Percentiles rank a stretch among this genome's conserved stretches.
Evolutionary conservation across 2,888 invertebrate genomes (phyloP).

Genomic region (Ornithoptera alexandrae): DNA sequence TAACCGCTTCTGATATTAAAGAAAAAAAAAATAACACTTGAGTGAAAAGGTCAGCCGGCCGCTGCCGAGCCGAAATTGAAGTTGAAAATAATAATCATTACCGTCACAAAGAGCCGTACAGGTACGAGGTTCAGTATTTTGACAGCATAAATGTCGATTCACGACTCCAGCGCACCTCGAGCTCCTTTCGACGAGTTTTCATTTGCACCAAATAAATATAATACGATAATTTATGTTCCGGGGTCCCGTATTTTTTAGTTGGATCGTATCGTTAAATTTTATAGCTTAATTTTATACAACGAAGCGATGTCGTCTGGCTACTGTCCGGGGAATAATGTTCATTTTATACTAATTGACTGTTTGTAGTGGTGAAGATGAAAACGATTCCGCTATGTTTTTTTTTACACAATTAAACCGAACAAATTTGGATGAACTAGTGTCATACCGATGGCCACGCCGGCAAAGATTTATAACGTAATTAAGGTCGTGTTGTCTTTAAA

Average conservation of each 20-base stretch:
- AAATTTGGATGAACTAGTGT: conserved; percentile 41
- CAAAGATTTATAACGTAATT: conserved; percentile 39
- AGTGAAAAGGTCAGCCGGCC: conserved; percentile 74
- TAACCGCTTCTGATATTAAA: conserved; percentile 65
- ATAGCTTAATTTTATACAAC: conserved; percentile 62
- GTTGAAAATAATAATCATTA: conserved; percentile 70
- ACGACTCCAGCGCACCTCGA: conserved; percentile 35
- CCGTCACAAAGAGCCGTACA: conserved; percentile 52
- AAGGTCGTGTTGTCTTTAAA: conserved; percentile 41
- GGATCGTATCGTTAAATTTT: conserved; percentile 64
- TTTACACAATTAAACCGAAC: conserved; percentile 42
- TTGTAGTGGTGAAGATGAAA: conserved; percentile 39
- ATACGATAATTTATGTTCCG: conserved; percentile 56
- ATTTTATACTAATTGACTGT: conserved; percentile 49
- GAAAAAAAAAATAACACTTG: conserved; percentile 49
- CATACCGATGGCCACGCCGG: conserved; percentile 1
- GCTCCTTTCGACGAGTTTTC: conserved; percentile 47
- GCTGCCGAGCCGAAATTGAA: conserved; percentile 63
- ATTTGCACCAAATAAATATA: conserved; percentile 47
- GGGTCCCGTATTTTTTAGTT: conserved; percentile 38
- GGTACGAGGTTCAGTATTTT: conserved; percentile 51
- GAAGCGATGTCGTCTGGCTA: conserved; percentile 37
- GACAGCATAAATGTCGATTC: conserved; percentile 60
- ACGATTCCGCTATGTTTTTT: conserved; percentile 33
- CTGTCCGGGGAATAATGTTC: conserved; percentile 32